Percentiles rank a stretch among this genome's conserved stretches.
Evolutionary conservation across 2,888 invertebrate species (phyloP).

Genomic region (Polydrusus tereticollis): DNA sequence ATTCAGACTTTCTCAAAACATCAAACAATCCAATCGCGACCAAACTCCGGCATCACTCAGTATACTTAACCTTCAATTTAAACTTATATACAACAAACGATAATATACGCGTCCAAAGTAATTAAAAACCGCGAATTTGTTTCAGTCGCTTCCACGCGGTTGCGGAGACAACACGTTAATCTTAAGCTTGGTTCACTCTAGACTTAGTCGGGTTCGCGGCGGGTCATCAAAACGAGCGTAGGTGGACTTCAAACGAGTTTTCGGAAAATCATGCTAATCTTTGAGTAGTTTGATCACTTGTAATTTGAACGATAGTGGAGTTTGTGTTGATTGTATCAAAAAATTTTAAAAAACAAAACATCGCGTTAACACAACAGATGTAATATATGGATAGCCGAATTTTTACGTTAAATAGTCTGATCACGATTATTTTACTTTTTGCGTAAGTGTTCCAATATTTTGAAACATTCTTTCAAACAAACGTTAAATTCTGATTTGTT

Average conservation of each 20-base stretch:
- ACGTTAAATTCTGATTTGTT: background rate
- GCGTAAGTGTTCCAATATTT: slow-evolving; percentile 1
- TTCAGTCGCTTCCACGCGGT: slow-evolving; percentile 39
- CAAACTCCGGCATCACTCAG: background rate
- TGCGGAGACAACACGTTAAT: slow-evolving; percentile 24
- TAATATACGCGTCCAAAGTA: slow-evolving; percentile 30
- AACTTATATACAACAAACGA: slow-evolving; percentile 24
- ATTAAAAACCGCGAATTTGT: slow-evolving; percentile 38
- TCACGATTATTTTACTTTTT: background rate
- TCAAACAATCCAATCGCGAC: background rate
- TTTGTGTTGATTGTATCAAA: background rate
- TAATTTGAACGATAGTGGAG: background rate
- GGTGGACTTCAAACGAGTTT: slow-evolving; percentile 3
- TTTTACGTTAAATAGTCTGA: background rate
- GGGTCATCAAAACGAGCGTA: slow-evolving; percentile 23
- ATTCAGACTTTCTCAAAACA: background rate
- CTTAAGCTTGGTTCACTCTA: slow-evolving; percentile 21
- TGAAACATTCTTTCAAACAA: background rate
- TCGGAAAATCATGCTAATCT: background rate
- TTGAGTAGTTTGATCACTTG: background rate
- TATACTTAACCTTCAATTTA: slow-evolving; percentile 42
- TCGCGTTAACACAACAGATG: background rate
- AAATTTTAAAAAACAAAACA: background rate
- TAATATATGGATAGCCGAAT: background rate
- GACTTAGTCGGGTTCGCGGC: slow-evolving; percentile 25